Conservation (phyloP, 1,140 invertebrate genomes). For the Tribolium castaneum region DNA sequence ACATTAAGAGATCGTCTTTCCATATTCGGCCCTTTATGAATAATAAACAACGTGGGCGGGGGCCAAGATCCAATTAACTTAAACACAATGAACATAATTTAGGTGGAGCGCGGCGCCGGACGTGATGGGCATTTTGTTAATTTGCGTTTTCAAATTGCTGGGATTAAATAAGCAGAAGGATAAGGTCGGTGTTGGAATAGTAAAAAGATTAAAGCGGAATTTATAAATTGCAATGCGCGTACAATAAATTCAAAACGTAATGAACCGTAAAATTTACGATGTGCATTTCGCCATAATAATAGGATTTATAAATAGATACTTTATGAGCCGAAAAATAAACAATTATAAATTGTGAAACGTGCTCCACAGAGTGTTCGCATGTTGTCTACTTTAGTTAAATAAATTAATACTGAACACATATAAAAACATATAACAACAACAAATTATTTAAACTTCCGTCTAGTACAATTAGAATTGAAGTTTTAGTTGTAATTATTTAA, state of each 20-base stretch:
- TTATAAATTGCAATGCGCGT: not conserved
- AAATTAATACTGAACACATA: no score
- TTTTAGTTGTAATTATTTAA: no score
- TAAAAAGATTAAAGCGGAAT: not conserved
- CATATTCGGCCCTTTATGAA: constrained; percentile 29
- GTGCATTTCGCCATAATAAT: not conserved
- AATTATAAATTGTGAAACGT: not conserved
- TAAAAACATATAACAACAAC: no score
- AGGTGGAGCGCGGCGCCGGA: not conserved
- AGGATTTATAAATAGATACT: not conserved
- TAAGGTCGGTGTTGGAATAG: not conserved
- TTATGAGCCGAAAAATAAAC: not conserved
- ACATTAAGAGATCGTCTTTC: constrained; percentile 36
- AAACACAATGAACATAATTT: constrained; percentile 33
- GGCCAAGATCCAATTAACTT: constrained; percentile 28
- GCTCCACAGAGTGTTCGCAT: not conserved
- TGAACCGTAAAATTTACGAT: not conserved
- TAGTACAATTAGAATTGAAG: no score
- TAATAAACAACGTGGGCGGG: constrained; percentile 25
- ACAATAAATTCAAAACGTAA: not conserved
- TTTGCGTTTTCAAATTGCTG: not conserved
- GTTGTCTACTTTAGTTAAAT: no score
- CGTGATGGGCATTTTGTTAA: constrained; percentile 1
- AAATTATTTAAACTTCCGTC: no score
- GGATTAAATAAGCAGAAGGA: not conserved